Evolutionary conservation across 2,888 invertebrate genomes (phyloP).

Genomic region (Mellilla xanthometata): DNA sequence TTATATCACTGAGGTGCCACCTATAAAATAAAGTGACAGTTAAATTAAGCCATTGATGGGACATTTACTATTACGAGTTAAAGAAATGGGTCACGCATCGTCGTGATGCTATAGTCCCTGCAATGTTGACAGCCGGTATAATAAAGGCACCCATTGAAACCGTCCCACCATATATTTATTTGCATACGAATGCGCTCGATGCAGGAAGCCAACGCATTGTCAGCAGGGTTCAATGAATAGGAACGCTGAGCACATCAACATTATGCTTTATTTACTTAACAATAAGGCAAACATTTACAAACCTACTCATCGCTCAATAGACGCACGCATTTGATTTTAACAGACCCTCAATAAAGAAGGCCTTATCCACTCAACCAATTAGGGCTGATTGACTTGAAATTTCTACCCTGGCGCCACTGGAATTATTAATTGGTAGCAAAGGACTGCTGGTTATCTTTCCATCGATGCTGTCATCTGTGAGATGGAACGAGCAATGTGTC

Average conservation of each 20-base stretch:
- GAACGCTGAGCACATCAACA: constrained; percentile 16
- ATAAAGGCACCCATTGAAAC: constrained; percentile 38
- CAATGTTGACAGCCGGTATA: neutral
- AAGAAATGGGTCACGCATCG: constrained; percentile 34
- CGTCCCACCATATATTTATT: constrained; percentile 40
- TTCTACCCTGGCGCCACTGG: constrained; percentile 21
- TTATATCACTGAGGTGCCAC: neutral
- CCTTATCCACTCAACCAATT: constrained; percentile 25
- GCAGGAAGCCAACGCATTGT: constrained; percentile 35
- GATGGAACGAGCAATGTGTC: constrained; percentile 13
- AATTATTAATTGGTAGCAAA: constrained; percentile 6
- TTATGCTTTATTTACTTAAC: constrained; percentile 1
- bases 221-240: constrained; percentile 25
- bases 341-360: constrained; percentile 16
- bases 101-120: constrained; percentile 41
- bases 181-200: constrained; percentile 44
- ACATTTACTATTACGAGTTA: constrained; percentile 12
- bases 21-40: constrained; percentile 2
- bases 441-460: constrained; percentile 6
- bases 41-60: constrained; percentile 9
- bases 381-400: constrained; percentile 24
- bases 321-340: constrained; percentile 18
- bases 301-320: constrained; percentile 4
- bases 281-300: constrained; percentile 9
- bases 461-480: neutral